Base-by-base conservation (phyloP, 2,888 invertebrate genomes). In the Orchesellides sinensis region DNA sequence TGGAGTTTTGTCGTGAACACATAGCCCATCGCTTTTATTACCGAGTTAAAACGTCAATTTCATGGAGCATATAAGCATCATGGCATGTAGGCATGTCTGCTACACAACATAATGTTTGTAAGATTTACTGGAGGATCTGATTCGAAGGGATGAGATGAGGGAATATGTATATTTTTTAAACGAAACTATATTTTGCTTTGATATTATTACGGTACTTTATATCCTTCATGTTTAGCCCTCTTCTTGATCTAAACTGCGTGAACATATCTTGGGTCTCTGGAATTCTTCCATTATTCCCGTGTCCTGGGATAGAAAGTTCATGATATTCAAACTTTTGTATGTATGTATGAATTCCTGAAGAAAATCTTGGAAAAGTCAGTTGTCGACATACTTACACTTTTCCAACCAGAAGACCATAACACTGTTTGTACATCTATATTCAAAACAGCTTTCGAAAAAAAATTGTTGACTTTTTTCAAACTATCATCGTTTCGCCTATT, bases 401-500 rank as follows among this genome's bases (percentile, higher is more conserved):
- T 56, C 19, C 40, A 73, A 49, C 21, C 25, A 27, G 65, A 10
- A 6, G 6, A 8, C 35, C 27, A 12, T 45, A 40, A 49, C 65
- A 40, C 35, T 74, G 54, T 74, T 65, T 35, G 35, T 47, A 66
- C 75, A 66, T 54, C 12, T 45, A 45, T 54, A 49, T 54, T 74
- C 65, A 65, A 74, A 74, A 65, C 74, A 63, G 25, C 63, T 52
- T 74, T 52, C 17, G 65, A 21, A 59, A 63, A 54, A 19, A 45
- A n/a, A 45, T 66, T 66, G 75, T 75, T 66, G 75, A 63, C 63
- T 75, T 75, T 66, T 66, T 66, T 21, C 40, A 74, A 61, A 19
- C 49, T 45, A 65, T 10, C 19, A 35, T 8, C 32, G 47, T 54
- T 56, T 65, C 27, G 8, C 25, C 29, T 54, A 35, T 52, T 27